phyloP scores from a whole-genome alignment of 2,113 vertebrate species.

The Eptesicus fuscus region DNA sequence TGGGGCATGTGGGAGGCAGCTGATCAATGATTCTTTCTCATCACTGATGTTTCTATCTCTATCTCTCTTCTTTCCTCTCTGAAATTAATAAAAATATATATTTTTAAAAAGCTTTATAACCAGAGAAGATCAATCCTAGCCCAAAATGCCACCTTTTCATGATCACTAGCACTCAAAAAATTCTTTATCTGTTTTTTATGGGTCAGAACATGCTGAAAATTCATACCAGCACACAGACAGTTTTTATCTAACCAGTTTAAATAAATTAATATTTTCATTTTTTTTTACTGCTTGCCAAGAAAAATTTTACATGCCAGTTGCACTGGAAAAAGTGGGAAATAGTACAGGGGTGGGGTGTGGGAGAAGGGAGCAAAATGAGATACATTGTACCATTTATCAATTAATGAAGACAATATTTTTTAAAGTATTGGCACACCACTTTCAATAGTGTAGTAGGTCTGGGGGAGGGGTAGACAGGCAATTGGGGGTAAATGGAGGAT shows the following conservation, averaged over 20 bases:
- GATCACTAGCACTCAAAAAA: background rate
- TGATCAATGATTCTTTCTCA: too few species aligned
- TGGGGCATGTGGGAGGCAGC: too few species aligned
- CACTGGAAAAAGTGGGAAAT: background rate
- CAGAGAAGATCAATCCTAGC: background rate
- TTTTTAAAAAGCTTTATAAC: too few species aligned
- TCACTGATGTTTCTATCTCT: too few species aligned
- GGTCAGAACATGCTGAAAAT: background rate
- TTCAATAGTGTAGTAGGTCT: too few species aligned
- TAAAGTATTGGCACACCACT: background rate
- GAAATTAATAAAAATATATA: too few species aligned
- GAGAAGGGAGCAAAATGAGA: background rate
- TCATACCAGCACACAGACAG: background rate
- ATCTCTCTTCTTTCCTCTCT: too few species aligned
- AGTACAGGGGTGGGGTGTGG: rapidly evolving
- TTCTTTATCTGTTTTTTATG: background rate
- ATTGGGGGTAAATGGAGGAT: too few species aligned
- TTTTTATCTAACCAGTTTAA: background rate
- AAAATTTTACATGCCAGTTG: background rate
- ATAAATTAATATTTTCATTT: background rate
- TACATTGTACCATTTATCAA: background rate
- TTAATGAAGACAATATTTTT: background rate
- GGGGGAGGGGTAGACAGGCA: too few species aligned
- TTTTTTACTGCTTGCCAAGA: background rate
- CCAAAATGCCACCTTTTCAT: background rate